These are phyloP conservation scores for Oxytorus armatus DNA, from an alignment of 2,888 invertebrate species.

Conservation along the genomic window DNA sequence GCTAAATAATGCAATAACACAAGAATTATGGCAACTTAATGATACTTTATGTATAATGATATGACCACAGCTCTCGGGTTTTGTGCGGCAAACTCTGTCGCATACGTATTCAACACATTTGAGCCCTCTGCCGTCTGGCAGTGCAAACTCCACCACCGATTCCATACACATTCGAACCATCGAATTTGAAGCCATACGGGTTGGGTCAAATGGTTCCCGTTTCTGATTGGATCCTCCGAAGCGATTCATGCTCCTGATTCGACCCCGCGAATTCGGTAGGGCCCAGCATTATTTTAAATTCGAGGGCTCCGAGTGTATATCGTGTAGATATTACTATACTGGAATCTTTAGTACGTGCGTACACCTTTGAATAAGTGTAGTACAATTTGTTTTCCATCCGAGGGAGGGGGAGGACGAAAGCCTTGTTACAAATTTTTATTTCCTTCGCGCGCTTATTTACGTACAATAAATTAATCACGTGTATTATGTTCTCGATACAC, in stretches of 20 bases:
- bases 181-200: neutral
- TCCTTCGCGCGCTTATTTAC: conserved; percentile 1
- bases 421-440: conserved; percentile 62
- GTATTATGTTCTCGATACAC: conserved; percentile 51
- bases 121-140: conserved; percentile 13
- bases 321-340: neutral
- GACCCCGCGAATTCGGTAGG: too few relatives aligned
- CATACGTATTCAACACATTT: conserved; percentile 16
- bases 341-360: neutral
- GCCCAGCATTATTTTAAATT: too few relatives aligned
- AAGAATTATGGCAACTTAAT: conserved; percentile 83
- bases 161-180: neutral
- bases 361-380: conserved; percentile 3
- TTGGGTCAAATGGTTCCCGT: too few relatives aligned
- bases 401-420: conserved; percentile 9
- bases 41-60: conserved; percentile 83
- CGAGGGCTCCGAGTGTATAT: neutral
- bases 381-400: conserved; percentile 31
- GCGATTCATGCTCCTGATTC: too few relatives aligned
- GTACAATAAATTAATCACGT: conserved; percentile 34
- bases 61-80: conserved; percentile 68
- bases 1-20: conserved; percentile 84
- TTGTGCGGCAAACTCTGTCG: conserved; percentile 33
- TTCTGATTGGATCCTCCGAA: neutral
- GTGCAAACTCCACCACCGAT: conserved; percentile 28